Evolutionary conservation across 1,140 invertebrate genomes (phyloP), one percentile per base, ranked within the genome.

Genomic region (Aphidius gifuensis): DNA sequence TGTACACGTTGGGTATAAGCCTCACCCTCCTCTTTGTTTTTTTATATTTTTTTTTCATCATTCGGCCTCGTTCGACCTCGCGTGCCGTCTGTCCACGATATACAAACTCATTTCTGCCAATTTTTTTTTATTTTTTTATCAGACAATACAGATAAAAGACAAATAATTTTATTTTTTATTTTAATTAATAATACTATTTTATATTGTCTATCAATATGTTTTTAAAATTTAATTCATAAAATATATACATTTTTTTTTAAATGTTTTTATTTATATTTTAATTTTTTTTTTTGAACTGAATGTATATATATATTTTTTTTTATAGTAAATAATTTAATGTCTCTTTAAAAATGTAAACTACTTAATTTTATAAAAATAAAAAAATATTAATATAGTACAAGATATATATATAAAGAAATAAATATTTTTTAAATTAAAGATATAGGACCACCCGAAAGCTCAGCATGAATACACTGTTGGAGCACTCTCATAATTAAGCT

Each of bases 71-170:
- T 55, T 44, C 68, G 72, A 78, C 76, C 74, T 80, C 79, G 79
- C 79, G 78, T 81, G 80, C 73, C 75, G 71, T 70, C 72, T 75
- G 71, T 78, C 72, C 69, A 71, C 72, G 47, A 49, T 49, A 62
- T 77, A 74, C 77, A 76, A 74, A 78, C 76, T 80, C 78, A 78
- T 78, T 69, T 58, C 68, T 56, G 40, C 55, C 61, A 57, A 58
- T 65, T 54, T 63, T 42, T 42, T 64, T 9, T 9, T 6, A 9
- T 44, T 44, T 44, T 44, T 44, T 44, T 44, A 7, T 44, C 43
- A 44, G 6, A 6, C 43, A 21, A n/a, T 46, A 43, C 55, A 42
- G 11, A 50, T 44, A 44, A 44, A 44, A 44, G 43, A 44, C 43
- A 44, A 44, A 44, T 6, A 7, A 9, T 44, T 44, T 44, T 9